Evolutionary conservation across 2,888 invertebrate species (phyloP).

Genomic region (Conomelus anceps): DNA sequence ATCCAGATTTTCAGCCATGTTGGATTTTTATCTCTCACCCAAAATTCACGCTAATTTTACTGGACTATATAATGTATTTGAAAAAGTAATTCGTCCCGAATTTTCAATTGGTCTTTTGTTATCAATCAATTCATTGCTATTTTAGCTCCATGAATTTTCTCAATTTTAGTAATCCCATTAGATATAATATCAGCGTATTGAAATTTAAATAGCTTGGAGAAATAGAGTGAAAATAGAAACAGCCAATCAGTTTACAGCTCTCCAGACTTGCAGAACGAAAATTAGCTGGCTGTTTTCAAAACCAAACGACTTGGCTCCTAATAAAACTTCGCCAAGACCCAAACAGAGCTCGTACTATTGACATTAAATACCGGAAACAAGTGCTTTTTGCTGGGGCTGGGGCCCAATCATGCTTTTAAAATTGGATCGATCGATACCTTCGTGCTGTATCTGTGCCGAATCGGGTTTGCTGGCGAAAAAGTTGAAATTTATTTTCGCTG

Average conservation of each 20-base stretch:
- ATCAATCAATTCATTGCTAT: too few species aligned
- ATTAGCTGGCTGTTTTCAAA: background rate
- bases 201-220: background rate
- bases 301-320: background rate
- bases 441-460: background rate
- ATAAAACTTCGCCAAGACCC: background rate
- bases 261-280: background rate
- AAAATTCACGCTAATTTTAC: too few species aligned
- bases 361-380: background rate
- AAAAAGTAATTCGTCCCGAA: too few species aligned
- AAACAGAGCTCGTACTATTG: background rate
- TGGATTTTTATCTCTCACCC: too few species aligned
- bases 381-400: background rate
- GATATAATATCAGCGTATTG: background rate
- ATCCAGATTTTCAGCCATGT: too few species aligned
- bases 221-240: background rate
- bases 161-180: background rate
- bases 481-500: background rate
- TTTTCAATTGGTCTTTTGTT: too few species aligned
- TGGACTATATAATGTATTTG: too few species aligned
- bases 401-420: background rate
- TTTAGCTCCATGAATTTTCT: too few species aligned
- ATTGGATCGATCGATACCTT: background rate
- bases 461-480: background rate
- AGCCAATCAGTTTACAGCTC: background rate